Base-by-base conservation (phyloP, 2,797 vertebrate species). In the Bothrops alternatus region DNA sequence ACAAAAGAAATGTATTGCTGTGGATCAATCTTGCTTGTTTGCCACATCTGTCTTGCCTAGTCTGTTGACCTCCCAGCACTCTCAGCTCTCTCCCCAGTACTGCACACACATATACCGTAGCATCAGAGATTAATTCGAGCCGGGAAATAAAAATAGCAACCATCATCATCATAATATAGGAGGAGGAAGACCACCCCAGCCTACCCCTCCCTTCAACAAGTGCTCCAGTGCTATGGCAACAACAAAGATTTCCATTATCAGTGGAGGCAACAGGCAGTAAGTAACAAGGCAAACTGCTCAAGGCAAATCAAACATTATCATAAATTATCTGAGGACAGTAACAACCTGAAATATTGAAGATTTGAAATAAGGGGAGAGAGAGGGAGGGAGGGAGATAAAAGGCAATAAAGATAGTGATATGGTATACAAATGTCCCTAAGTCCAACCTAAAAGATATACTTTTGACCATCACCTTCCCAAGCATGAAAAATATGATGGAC, bases 181-280 rank as follows among this genome's bases (percentile, higher is more conserved):
- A 53, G n/a, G 78, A 88, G 58, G 89, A 93, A 55, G 47, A 32
- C 58, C 82, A 50, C 16, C 28, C 86, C 7, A 28, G 12, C 32
- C 3, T 5, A 50, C 50, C 95, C 93, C 93, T 94, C 93, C 95
- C 96, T 96, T 98, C 98, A 98, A 98, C 98, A 98, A 98, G 98
- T 98, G 98, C 97, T 93, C 87, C 94, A 98, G 96, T 96, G 97
- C 97, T 97, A 98, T 98, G 97, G 97, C 97, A 98, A 98, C 98
- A 94, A 94, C 94, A 97, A 97, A 97, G 96, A 97, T 96, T 96
- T 97, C 97, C 96, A 93, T 93, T 57, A 96, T 90, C 94, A 1
- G 28, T 50, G 93, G 93, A 87, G 90, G 96, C 96, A 96, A 96
- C 96, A 96, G 97, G 97, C 95, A 92, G 92, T 92, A 94, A 92